Conservation (phyloP, 2,113 vertebrate genomes). For the Piprites chloris region DNA sequence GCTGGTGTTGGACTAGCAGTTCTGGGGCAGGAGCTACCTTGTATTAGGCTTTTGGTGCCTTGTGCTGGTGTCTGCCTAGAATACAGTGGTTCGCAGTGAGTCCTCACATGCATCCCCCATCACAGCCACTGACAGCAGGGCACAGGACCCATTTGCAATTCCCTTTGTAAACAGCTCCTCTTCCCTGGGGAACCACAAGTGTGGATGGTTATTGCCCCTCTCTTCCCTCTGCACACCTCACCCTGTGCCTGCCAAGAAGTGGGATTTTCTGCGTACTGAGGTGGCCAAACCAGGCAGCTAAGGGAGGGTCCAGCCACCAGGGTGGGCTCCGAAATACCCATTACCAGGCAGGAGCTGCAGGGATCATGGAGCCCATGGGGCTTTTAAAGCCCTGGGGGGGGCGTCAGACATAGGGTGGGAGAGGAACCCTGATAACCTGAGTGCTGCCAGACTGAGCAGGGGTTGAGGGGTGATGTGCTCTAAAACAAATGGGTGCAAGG, state of each 20-base stretch:
- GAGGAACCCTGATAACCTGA: fast-evolving
- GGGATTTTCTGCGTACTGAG: not conserved
- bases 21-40: not conserved
- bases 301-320: not conserved
- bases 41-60: not conserved
- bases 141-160: not conserved
- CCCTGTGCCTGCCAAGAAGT: not conserved
- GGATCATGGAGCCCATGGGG: fast-evolving
- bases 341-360: not conserved
- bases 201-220: too few species aligned
- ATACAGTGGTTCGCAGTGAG: not conserved
- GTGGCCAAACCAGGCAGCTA: not conserved
- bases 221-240: too few species aligned
- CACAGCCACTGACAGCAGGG: not conserved
- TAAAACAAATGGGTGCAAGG: not conserved
- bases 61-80: not conserved
- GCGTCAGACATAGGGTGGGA: not conserved
- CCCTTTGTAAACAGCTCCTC: not conserved
- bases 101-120: fast-evolving
- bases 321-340: fast-evolving
- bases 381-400: not conserved
- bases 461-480: not conserved
- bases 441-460: not conserved
- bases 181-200: not conserved
- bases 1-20: not conserved